Percentiles rank a stretch among this genome's conserved stretches.
Conservation (phyloP, 2,888 invertebrate genomes). For the Himalopsyche kuldschensis region DNA sequence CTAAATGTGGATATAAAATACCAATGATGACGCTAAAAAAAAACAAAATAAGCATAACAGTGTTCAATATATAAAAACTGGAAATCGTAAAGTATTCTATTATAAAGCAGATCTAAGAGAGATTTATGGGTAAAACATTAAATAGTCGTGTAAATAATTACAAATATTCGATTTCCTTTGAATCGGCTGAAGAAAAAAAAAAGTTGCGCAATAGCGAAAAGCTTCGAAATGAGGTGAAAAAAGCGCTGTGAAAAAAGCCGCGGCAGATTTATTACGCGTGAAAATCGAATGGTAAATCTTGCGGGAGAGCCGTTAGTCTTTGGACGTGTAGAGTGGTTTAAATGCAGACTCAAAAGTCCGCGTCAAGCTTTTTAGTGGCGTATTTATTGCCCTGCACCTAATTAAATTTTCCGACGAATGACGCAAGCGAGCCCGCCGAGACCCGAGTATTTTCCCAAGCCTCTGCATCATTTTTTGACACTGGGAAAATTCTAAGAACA, state of each 20-base stretch:
- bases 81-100: too few relatives aligned
- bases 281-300: background rate
- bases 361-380: background rate
- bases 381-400: conserved; percentile 2
- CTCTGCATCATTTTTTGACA: too few relatives aligned
- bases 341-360: background rate
- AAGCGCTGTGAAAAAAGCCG: background rate
- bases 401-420: conserved; percentile 1
- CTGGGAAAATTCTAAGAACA: too few relatives aligned
- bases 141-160: background rate
- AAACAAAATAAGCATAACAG: too few relatives aligned
- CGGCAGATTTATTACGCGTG: background rate
- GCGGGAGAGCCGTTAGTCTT: background rate
- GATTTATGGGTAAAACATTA: too few relatives aligned
- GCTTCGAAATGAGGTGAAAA: background rate
- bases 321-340: background rate
- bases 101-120: too few relatives aligned
- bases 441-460: background rate
- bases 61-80: too few relatives aligned
- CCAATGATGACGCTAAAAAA: too few relatives aligned
- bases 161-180: background rate
- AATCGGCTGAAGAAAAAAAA: background rate
- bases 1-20: too few relatives aligned
- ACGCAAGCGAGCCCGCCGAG: background rate
- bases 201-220: background rate